Percentiles rank a stretch among this genome's conserved stretches.
Conservation (phyloP, 1,140 invertebrate genomes). For the Nylanderia fulva region DNA sequence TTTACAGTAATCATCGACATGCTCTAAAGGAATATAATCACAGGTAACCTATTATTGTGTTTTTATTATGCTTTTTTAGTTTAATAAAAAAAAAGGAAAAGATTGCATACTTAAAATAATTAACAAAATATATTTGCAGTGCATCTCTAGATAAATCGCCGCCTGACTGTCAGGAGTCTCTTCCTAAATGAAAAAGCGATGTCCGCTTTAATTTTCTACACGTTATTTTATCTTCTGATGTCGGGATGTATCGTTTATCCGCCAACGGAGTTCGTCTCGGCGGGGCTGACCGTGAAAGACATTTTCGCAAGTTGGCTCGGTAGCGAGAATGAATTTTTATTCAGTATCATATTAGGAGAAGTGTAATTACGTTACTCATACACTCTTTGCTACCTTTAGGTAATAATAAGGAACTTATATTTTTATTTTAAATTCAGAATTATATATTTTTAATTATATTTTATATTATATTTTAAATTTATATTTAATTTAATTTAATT, state of each 20-base stretch:
- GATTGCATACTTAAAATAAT: background rate
- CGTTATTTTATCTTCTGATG: slow-evolving; percentile 90
- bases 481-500: no score
- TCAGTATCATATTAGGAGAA: slow-evolving; percentile 90
- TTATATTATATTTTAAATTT: no score
- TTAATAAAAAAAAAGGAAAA: background rate
- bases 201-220: slow-evolving; percentile 85
- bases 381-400: slow-evolving; percentile 90
- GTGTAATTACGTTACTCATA: slow-evolving; percentile 88
- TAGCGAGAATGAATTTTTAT: slow-evolving; percentile 90
- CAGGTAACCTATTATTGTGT: background rate
- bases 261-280: slow-evolving; percentile 91
- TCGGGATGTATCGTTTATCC: slow-evolving; percentile 91
- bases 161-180: background rate
- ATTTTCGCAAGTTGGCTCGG: slow-evolving; percentile 89
- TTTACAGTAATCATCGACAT: background rate
- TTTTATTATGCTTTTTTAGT: background rate
- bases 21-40: background rate
- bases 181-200: slow-evolving; percentile 43
- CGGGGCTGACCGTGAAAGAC: slow-evolving; percentile 90
- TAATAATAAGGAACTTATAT: slow-evolving; percentile 76
- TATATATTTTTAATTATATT: no score
- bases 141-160: background rate
- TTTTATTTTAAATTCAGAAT: no score
- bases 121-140: background rate